phyloP scores from a whole-genome alignment of 2,113 vertebrate species.

The Sebastes fasciatus region DNA sequence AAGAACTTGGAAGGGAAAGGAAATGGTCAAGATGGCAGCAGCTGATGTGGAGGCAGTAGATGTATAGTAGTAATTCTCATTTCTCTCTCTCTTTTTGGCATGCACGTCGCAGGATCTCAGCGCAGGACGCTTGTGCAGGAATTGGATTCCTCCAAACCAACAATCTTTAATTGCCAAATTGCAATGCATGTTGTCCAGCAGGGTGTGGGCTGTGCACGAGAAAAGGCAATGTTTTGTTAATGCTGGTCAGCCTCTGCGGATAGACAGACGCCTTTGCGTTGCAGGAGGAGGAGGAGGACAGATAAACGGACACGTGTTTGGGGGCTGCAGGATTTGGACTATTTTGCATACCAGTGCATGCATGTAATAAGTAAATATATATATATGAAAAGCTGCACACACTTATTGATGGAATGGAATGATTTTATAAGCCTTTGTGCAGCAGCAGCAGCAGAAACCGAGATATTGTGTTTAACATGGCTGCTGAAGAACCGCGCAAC shows the following conservation, averaged over 20 bases:
- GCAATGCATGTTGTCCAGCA: constrained; percentile 43
- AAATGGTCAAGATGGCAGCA: constrained; percentile 95
- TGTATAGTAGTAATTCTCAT: constrained; percentile 10
- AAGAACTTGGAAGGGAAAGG: constrained; percentile 82
- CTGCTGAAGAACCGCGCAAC: constrained; percentile 85
- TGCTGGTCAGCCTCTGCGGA: constrained; percentile 43
- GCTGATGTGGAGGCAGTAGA: constrained; percentile 80
- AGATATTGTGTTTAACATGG: constrained; percentile 83
- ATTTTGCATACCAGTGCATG: constrained; percentile 47
- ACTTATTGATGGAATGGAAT: constrained; percentile 83
- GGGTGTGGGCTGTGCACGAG: constrained; percentile 68
- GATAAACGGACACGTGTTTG: constrained; percentile 64
- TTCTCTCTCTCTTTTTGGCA: neutral
- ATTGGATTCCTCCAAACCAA: constrained; percentile 19
- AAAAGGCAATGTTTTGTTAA: constrained; percentile 43
- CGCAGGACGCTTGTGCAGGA: constrained; percentile 64
- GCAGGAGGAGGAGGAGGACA: constrained; percentile 3
- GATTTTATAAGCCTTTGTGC: constrained; percentile 67
- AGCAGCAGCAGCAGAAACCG: constrained; percentile 8
- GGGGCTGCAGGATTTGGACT: constrained; percentile 40
- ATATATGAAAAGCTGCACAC: constrained; percentile 20
- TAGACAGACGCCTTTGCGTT: constrained; percentile 32
- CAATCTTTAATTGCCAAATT: constrained; percentile 9
- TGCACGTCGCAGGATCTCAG: constrained; percentile 51
- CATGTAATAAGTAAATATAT: constrained; percentile 39